These are phyloP conservation scores for Leptobrachium leishanense DNA, from an alignment of 2,113 vertebrate genomes.

Conservation along the genomic window DNA sequence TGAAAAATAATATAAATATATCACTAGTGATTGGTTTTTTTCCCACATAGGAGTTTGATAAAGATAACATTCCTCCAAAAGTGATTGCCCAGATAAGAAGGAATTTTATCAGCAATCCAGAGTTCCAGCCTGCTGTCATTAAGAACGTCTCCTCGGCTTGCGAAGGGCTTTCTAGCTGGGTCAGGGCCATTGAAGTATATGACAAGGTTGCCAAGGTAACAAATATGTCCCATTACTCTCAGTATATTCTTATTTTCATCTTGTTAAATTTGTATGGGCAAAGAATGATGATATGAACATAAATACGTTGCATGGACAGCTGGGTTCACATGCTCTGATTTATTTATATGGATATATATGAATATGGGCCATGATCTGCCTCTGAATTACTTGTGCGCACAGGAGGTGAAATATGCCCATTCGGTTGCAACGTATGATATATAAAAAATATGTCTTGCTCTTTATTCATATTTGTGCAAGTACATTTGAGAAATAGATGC, in stretches of 20 bases:
- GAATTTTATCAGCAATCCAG: slow-evolving; percentile 70
- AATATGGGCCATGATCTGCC: background rate
- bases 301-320: slow-evolving; percentile 64
- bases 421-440: too few relatives aligned
- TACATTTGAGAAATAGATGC: too few relatives aligned
- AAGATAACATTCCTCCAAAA: slow-evolving; percentile 74
- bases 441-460: too few relatives aligned
- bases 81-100: slow-evolving; percentile 70
- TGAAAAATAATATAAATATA: slow-evolving; percentile 8
- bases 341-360: slow-evolving; percentile 14
- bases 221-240: slow-evolving; percentile 69
- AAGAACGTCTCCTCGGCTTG: slow-evolving; percentile 61
- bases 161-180: slow-evolving; percentile 75
- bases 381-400: background rate
- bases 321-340: slow-evolving; percentile 24
- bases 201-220: slow-evolving; percentile 81
- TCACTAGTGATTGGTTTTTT: slow-evolving; percentile 50
- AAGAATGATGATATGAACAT: slow-evolving; percentile 70
- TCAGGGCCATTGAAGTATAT: slow-evolving; percentile 64
- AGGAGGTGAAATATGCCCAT: too few relatives aligned
- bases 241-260: slow-evolving; percentile 72
- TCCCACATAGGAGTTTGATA: slow-evolving; percentile 65
- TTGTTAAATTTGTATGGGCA: slow-evolving; percentile 76
- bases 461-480: too few relatives aligned
- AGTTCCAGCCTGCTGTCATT: slow-evolving; percentile 71